A percentile compares a stretch with the other conserved stretches of the same genome.
These are phyloP conservation scores for Bagarius yarrelli DNA, from an alignment of 2,113 vertebrate genomes.

Conservation along the genomic window DNA sequence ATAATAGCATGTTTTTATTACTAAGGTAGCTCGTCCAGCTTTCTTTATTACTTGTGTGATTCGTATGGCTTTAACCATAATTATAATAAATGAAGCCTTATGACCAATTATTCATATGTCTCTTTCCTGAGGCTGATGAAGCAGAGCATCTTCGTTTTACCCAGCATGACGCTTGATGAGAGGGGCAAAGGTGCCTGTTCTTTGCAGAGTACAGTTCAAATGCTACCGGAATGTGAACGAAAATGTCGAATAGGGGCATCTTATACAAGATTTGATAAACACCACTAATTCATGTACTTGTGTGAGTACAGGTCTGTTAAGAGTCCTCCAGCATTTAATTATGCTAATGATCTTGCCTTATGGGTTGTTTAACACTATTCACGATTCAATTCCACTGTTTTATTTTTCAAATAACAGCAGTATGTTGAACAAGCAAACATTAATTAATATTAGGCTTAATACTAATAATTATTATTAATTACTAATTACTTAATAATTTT, in stretches of 20 bases:
- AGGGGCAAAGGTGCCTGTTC: constrained; percentile 18
- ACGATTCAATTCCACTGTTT: neutral
- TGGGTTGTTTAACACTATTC: neutral
- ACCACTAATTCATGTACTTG: constrained; percentile 56
- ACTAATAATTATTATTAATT: too few species aligned
- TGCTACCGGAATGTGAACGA: constrained; percentile 47
- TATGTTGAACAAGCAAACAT: neutral
- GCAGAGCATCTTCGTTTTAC: constrained; percentile 27
- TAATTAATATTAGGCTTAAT: neutral
- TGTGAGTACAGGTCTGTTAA: neutral
- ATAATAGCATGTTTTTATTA: constrained; percentile 41
- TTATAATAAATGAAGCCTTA: constrained; percentile 22
- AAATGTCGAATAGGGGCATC: constrained; percentile 47
- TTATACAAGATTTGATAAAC: constrained; percentile 57
- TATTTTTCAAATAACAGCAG: neutral
- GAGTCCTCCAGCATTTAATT: constrained; percentile 51
- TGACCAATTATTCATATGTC: constrained; percentile 15
- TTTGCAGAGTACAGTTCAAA: neutral
- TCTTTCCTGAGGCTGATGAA: constrained; percentile 41
- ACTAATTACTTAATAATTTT: neutral
- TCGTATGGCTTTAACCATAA: constrained; percentile 1
- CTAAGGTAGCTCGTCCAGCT: constrained; percentile 19
- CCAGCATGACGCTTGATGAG: neutral
- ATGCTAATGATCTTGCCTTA: constrained; percentile 32
- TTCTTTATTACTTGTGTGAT: constrained; percentile 26